Percentiles rank a stretch among this genome's conserved stretches.
phyloP scores from a whole-genome alignment of 2,888 invertebrate genomes.

The Odontocolon sp. region DNA sequence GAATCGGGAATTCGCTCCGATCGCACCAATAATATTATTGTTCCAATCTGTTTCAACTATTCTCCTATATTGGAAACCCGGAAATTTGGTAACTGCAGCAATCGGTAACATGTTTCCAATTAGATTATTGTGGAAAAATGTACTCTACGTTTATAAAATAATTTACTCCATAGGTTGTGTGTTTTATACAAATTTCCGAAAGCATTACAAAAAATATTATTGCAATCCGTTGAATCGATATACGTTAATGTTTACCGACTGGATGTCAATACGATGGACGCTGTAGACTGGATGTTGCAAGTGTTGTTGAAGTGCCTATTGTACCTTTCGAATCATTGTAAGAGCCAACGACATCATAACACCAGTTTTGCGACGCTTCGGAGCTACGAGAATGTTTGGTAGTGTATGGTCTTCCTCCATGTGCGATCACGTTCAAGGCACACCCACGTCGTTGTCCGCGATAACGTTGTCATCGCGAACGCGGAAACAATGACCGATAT shows the following conservation, averaged over 20 bases:
- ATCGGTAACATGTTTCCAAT: conserved; percentile 18
- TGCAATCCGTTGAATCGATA: neutral
- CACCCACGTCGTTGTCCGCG: conserved; percentile 33
- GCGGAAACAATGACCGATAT: conserved; percentile 62
- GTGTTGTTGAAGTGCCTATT: conserved; percentile 26
- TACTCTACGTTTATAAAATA: no score
- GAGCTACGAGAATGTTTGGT: conserved; percentile 13
- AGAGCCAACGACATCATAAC: conserved; percentile 20
- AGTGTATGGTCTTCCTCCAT: conserved; percentile 13
- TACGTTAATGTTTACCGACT: conserved; percentile 15
- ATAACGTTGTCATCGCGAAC: conserved; percentile 61
- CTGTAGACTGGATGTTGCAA: conserved; percentile 30
- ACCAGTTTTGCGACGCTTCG: conserved; percentile 26
- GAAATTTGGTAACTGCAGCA: conserved; percentile 25
- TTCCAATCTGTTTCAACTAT: conserved; percentile 53
- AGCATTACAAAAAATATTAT: no score
- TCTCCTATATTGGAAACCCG: conserved; percentile 25
- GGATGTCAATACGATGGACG: neutral
- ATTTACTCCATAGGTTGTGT: no score
- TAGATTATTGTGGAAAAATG: neutral
- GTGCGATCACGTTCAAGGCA: conserved; percentile 6
- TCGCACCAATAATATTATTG: conserved; percentile 48
- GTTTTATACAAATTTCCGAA: no score
- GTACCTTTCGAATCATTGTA: conserved; percentile 43
- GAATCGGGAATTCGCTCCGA: conserved; percentile 32